Base-by-base conservation (phyloP, 2,888 invertebrate genomes). In the Chromoteleia sp. region DNA sequence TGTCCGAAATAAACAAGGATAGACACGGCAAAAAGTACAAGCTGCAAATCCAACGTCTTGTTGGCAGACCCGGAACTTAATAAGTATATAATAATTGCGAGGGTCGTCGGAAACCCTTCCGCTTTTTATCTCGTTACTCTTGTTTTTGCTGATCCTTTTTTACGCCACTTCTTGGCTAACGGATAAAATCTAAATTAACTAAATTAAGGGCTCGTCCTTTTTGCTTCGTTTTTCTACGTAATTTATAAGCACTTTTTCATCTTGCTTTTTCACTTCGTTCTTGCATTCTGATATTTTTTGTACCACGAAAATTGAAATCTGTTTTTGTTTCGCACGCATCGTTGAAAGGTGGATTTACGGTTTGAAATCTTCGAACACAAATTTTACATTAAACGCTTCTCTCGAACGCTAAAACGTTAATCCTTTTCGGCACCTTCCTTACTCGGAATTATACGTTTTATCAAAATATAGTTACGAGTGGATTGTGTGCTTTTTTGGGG, bases 181-280 rank as follows among this genome's bases (percentile, higher is more conserved):
- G 91, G 91, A 91, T 91, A 91, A 91, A 91, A 91, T 91, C 91
- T 91, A 91, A 91, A 92, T 92, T 92, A 92, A 92, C 91, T 91
- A 91, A 91, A 92, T 92, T 91, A 91, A 91, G 89, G 89, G 88
- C 89, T 88, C 85, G 88, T 85, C 86, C 84, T 85, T 85, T 85
- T 84, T 85, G 81, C 84, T 84, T 85, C 78, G 84, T 86, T 87
- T 90, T 91, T 90, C 87, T 88, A 85, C 86, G 86, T 88, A 87
- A 91, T 91, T 91, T 91, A 90, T 90, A 89, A 83, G 86, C 88
- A 50, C 68, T 70, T 85, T 87, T 88, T 88, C 83, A 10, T 39
- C 41, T 15, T 15, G 25, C 67, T 63, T 83, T 80, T 78, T 84
- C 48, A 39, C 19, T 58, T 10, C 14, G 25, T 30, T 14, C 19